Evolutionary conservation across 2,113 vertebrate species (phyloP), one percentile per base, ranked within the genome.

Genomic region (Desmodus rotundus): DNA sequence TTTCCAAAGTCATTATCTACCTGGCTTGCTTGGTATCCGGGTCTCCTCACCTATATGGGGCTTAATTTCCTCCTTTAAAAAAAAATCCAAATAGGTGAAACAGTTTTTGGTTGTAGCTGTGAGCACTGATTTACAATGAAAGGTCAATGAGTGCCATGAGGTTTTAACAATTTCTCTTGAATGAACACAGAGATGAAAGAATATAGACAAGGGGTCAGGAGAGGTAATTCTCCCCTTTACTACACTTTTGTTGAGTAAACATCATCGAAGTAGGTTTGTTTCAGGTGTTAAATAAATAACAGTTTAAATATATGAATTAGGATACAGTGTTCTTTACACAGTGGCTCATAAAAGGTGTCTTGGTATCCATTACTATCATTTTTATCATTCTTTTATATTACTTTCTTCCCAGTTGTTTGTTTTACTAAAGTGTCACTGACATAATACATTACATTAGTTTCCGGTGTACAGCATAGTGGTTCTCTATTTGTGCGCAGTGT

Each of bases 1-100:
- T 17, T 89, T 81, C 31, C 54, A 7, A 14, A 52, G 36, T 4
- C 22, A 45, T 26, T 89, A 28, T 9, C 67, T 89, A 87, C 5
- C 47, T 77, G 14, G 36, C 52, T 15, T 88, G 81, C 58, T 87
- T 58, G 74, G 52, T 61, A 38, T n/a, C 20, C 17, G 43, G 28
- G 36, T 96, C 81, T 15, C 20, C 41, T 94, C 52, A 88, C 31
- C 13, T 47, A 72, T 65, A 17, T 31, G 41, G 41, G 72, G 63
- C 52, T 97, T 81, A 94, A 33, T 88, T 95, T 65, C n/a, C 33
- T 95, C 93, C 2, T 0, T 87, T 47, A 36, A 93, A 86, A 95
- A 89, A 61, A 68, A 91, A 54, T 33, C 0, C 22, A 38, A 61
- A 78, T 33, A 81, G 7, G 43, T 63, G 26, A 68, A 65, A 70